Percentiles rank a stretch among this genome's conserved stretches.
phyloP scores from a whole-genome alignment of 2,113 vertebrate genomes.

The Tamias sibiricus region DNA sequence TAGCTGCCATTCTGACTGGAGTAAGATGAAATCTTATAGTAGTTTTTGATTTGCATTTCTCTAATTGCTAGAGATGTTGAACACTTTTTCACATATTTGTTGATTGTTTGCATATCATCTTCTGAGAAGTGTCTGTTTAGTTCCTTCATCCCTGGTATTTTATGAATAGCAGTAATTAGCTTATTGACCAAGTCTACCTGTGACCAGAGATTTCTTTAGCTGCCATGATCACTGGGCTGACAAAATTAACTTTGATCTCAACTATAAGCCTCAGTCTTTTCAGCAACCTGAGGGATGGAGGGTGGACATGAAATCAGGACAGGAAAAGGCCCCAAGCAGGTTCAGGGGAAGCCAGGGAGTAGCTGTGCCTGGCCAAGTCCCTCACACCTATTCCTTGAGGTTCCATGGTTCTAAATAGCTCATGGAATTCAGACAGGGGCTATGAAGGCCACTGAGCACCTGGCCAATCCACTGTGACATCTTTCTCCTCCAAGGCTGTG shows the following conservation, averaged over 20 bases:
- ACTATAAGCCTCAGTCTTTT: neutral
- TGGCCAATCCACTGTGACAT: too few species aligned
- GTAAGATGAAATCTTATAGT: too few species aligned
- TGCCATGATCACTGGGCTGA: neutral
- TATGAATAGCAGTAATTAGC: rapidly evolving
- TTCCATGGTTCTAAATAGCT: neutral
- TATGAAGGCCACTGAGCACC: neutral
- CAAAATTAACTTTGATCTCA: neutral
- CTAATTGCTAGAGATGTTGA: too few species aligned
- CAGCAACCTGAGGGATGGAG: neutral
- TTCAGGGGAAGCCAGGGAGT: neutral
- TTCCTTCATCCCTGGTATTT: neutral
- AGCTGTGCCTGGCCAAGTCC: rapidly evolving
- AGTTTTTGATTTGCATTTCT: too few species aligned
- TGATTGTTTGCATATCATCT: too few species aligned
- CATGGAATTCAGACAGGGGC: neutral
- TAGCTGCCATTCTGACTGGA: too few species aligned
- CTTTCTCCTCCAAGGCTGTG: neutral
- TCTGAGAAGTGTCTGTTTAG: too few species aligned
- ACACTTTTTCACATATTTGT: too few species aligned
- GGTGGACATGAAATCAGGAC: neutral
- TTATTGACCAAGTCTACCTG: neutral
- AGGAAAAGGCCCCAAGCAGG: too few species aligned
- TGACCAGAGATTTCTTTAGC: neutral
- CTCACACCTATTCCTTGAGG: neutral